Evolutionary conservation across 2,888 invertebrate genomes (phyloP).

Genomic region (Hymenopus coronatus): DNA sequence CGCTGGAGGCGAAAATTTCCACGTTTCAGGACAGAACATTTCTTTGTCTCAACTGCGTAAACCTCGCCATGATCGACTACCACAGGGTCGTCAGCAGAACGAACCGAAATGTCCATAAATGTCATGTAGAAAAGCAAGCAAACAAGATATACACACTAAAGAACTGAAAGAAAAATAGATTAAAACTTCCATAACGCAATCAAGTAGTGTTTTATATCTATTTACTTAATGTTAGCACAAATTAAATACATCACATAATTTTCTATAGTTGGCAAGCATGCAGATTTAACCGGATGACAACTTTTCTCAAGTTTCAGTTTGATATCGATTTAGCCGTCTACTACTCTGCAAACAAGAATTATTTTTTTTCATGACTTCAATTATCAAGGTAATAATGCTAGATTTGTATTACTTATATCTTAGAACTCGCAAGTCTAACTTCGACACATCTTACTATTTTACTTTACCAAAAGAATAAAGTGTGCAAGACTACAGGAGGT

Average conservation of each 20-base stretch:
- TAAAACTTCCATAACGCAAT: neutral
- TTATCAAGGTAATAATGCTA: neutral
- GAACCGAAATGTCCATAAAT: neutral
- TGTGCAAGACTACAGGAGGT: no score
- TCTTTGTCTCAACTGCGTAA: constrained; percentile 22
- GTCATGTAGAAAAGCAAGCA: neutral
- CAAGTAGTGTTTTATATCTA: neutral
- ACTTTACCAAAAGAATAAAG: no score
- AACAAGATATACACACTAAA: neutral
- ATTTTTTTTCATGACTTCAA: neutral
- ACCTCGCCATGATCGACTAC: neutral
- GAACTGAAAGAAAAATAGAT: neutral
- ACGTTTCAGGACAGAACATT: constrained; percentile 60
- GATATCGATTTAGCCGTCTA: neutral
- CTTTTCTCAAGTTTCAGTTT: neutral
- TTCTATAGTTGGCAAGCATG: neutral
- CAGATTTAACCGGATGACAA: neutral
- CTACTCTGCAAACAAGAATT: neutral
- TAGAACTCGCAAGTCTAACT: no score
- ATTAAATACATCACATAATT: neutral
- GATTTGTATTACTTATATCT: neutral
- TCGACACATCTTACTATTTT: no score
- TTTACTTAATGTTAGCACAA: neutral
- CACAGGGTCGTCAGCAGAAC: neutral
- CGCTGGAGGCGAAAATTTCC: constrained; percentile 51